Evolutionary conservation across 2,113 vertebrate genomes (phyloP).

Genomic region (Pongo pygmaeus): DNA sequence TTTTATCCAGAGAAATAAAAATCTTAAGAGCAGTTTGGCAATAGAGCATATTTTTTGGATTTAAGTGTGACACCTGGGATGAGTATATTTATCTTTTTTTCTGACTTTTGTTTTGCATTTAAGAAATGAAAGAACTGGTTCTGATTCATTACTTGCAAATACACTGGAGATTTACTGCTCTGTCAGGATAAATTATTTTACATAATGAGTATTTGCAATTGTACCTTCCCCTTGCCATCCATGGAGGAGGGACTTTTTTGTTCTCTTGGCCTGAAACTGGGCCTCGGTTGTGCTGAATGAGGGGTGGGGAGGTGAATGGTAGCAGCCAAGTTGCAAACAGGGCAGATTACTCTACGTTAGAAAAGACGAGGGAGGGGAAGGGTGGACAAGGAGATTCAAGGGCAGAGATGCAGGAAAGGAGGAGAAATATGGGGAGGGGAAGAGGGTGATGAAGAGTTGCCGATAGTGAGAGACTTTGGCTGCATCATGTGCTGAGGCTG

Average conservation of each 20-base stretch:
- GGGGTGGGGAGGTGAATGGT: background rate
- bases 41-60: background rate
- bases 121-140: slow-evolving; percentile 44
- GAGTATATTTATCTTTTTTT: slow-evolving; percentile 46
- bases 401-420: background rate
- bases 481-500: rapidly evolving
- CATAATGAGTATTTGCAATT: background rate
- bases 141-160: slow-evolving; percentile 55
- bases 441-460: background rate
- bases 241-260: background rate
- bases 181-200: slow-evolving; percentile 15
- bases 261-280: background rate
- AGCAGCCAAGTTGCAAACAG: background rate
- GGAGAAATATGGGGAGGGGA: background rate
- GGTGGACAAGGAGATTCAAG: background rate
- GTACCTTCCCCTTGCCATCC: background rate
- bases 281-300: background rate
- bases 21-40: slow-evolving; percentile 18
- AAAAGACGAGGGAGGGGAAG: background rate
- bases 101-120: slow-evolving; percentile 8
- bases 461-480: background rate
- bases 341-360: background rate
- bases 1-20: slow-evolving; percentile 57
- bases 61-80: slow-evolving; percentile 35
- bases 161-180: slow-evolving; percentile 34